Conservation (phyloP, 1,140 invertebrate genomes). For the Pogonus chalceus region DNA sequence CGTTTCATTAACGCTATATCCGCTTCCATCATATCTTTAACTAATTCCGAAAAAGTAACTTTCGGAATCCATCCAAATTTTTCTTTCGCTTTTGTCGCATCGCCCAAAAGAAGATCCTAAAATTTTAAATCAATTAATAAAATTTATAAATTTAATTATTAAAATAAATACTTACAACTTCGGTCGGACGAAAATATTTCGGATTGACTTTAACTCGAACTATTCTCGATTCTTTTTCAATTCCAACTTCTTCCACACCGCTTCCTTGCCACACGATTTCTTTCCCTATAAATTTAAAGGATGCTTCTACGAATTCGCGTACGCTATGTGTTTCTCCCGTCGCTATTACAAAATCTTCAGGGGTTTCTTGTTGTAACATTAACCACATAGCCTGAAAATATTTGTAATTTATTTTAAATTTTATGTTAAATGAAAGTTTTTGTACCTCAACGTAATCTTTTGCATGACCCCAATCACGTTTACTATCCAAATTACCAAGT, state of each 20-base stretch:
- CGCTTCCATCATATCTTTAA: conserved; percentile 92
- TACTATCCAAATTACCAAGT: conserved; percentile 92
- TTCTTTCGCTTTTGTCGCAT: conserved; percentile 79
- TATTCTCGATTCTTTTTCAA: conserved; percentile 67
- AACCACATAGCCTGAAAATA: conserved; percentile 91
- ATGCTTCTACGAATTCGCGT: conserved; percentile 87
- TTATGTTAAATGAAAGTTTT: neutral
- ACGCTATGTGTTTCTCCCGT: conserved; percentile 94
- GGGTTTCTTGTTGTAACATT: conserved; percentile 90
- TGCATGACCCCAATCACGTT: conserved; percentile 98
- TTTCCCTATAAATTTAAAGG: conserved; percentile 72
- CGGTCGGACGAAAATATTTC: conserved; percentile 94
- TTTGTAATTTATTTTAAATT: conserved; percentile 8
- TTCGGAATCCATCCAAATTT: conserved; percentile 82
- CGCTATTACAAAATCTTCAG: conserved; percentile 96
- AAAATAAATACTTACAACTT: conserved; percentile 70
- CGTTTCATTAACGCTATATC: conserved; percentile 88
- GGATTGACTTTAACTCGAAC: conserved; percentile 86
- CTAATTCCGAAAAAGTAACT: conserved; percentile 74
- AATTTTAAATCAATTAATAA: conserved; percentile 20
- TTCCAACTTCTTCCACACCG: conserved; percentile 78
- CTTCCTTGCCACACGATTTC: conserved; percentile 76
- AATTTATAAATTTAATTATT: conserved; percentile 10
- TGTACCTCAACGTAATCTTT: conserved; percentile 93
- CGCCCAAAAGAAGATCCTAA: conserved; percentile 80